These are phyloP conservation scores for Pygoscelis adeliae DNA, from an alignment of 2,113 vertebrate genomes.

Conservation along the genomic window DNA sequence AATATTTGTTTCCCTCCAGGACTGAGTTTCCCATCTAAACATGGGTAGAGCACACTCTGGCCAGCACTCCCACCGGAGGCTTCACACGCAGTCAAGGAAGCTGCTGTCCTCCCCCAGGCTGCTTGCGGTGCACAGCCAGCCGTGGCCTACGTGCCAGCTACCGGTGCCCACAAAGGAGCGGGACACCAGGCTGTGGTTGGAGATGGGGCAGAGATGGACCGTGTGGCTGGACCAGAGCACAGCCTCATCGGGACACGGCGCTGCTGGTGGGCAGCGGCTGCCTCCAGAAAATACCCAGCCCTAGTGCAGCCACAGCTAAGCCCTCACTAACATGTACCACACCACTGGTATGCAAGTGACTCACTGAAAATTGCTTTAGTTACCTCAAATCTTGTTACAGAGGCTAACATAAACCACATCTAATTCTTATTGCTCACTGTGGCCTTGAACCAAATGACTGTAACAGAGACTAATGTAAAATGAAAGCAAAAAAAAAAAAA, in stretches of 20 bases:
- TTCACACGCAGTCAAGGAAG: rapidly evolving
- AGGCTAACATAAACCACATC: neutral
- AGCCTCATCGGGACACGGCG: rapidly evolving
- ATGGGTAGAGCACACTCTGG: too few relatives aligned
- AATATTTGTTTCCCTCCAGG: neutral
- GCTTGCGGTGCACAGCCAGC: neutral
- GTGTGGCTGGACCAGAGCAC: neutral
- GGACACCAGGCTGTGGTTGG: too few relatives aligned
- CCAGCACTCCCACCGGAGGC: neutral
- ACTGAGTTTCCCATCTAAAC: neutral
- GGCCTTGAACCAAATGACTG: neutral
- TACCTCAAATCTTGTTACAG: neutral
- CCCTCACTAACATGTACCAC: neutral
- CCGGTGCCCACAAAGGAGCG: neutral
- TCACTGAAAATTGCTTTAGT: neutral
- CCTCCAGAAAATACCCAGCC: neutral
- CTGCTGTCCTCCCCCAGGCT: neutral
- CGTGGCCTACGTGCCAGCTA: rapidly evolving
- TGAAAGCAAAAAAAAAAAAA: neutral
- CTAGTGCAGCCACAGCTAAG: neutral
- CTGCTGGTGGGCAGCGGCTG: neutral
- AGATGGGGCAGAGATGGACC: neutral
- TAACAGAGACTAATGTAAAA: neutral
- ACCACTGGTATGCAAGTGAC: neutral
- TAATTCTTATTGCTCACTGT: neutral